Percentiles rank a stretch among this genome's conserved stretches.
These are phyloP conservation scores for Phalera bucephala DNA, from an alignment of 2,888 invertebrate species.

Conservation along the genomic window DNA sequence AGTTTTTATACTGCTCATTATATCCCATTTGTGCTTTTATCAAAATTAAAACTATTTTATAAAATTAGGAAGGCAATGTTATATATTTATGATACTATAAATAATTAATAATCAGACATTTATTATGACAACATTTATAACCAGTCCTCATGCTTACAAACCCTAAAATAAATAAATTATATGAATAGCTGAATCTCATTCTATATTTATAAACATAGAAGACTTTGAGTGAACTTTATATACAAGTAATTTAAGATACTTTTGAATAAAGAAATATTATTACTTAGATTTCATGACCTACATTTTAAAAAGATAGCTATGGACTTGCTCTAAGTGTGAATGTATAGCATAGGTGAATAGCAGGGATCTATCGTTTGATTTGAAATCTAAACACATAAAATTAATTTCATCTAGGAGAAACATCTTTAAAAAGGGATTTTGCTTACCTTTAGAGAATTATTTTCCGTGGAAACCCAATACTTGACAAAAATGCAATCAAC, in stretches of 20 bases:
- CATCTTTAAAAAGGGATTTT: constrained; percentile 3
- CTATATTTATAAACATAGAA: too few relatives aligned
- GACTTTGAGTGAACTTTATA: too few relatives aligned
- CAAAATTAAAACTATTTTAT: too few relatives aligned
- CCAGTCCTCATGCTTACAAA: too few relatives aligned
- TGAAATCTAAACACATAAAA: not conserved
- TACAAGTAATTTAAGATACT: not conserved
- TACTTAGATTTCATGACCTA: constrained; percentile 23
- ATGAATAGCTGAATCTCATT: too few relatives aligned
- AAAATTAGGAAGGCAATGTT: too few relatives aligned
- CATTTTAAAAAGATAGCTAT: constrained; percentile 10
- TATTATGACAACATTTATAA: too few relatives aligned
- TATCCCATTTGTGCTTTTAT: too few relatives aligned
- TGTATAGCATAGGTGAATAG: not conserved
- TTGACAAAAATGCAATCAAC: constrained; percentile 49
- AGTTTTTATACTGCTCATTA: too few relatives aligned
- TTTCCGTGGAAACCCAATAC: constrained; percentile 48
- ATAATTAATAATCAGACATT: too few relatives aligned
- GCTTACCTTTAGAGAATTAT: constrained; percentile 44
- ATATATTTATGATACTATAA: too few relatives aligned
- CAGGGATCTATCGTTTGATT: not conserved
- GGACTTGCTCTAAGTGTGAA: not conserved
- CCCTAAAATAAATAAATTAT: too few relatives aligned
- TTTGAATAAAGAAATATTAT: not conserved
- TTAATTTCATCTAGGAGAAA: not conserved